Evolutionary conservation across 2,888 invertebrate species (phyloP).

Genomic region (Sussaba pulchella): DNA sequence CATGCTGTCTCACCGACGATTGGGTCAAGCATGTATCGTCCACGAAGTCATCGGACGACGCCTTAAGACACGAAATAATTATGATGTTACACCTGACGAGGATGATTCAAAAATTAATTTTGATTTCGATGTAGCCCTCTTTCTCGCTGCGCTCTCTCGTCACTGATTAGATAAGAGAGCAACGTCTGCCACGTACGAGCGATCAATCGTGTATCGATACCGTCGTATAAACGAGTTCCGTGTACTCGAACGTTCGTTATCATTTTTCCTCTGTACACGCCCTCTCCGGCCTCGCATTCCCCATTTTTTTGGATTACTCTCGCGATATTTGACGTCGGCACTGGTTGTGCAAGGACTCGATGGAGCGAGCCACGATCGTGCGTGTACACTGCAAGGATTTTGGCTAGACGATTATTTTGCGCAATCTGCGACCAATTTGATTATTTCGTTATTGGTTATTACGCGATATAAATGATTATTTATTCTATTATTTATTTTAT

Average conservation of each 20-base stretch:
- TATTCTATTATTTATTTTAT: no score
- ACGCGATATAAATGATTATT: no score
- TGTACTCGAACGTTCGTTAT: constrained; percentile 53
- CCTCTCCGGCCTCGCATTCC: neutral
- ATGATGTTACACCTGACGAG: neutral
- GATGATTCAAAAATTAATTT: constrained; percentile 1
- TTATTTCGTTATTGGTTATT: no score
- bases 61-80: neutral
- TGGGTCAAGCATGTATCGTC: neutral
- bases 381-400: constrained; percentile 13
- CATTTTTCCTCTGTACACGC: constrained; percentile 1
- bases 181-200: constrained; percentile 7
- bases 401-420: no score
- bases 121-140: constrained; percentile 5
- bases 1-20: neutral
- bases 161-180: constrained; percentile 52
- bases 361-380: constrained; percentile 41
- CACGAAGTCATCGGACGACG: neutral
- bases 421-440: no score
- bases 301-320: no score
- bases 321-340: neutral
- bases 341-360: constrained; percentile 19
- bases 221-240: constrained; percentile 46
- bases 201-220: constrained; percentile 36
- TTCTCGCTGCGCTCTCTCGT: neutral